Conservation (phyloP, 2,797 vertebrate genomes). For the Carcharodon carcharias region DNA sequence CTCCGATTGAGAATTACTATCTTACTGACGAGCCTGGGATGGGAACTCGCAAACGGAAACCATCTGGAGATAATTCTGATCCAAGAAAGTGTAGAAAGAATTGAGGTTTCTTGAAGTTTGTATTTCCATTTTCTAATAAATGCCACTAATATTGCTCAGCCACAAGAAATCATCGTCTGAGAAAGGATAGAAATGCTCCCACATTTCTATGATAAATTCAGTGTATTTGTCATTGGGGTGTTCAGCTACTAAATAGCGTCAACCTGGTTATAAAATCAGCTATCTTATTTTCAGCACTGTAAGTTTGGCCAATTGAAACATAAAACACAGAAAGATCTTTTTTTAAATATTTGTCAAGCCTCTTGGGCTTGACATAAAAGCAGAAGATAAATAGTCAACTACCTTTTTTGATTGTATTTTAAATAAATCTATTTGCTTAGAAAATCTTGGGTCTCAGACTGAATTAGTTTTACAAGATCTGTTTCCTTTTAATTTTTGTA, state of each 20-base stretch:
- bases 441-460: not conserved
- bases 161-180: conserved; percentile 55
- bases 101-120: conserved; percentile 50
- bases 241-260: not conserved
- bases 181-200: conserved; percentile 40
- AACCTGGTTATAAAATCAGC: not conserved
- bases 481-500: not conserved
- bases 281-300: not conserved
- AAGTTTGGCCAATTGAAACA: not conserved
- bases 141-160: conserved; percentile 58
- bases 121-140: conserved; percentile 61
- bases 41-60: conserved; percentile 77
- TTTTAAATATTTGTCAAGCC: not conserved
- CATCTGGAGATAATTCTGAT: conserved; percentile 54
- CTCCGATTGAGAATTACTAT: conserved; percentile 66
- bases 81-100: conserved; percentile 69
- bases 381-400: not conserved
- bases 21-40: conserved; percentile 58
- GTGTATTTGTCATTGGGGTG: not conserved
- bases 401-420: conserved; percentile 4
- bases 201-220: not conserved
- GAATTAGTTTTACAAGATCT: not conserved
- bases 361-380: not conserved
- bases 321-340: not conserved
- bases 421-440: conserved; percentile 34